Evolutionary conservation across 2,888 invertebrate species (phyloP).

Genomic region (Tanypteryx hageni): DNA sequence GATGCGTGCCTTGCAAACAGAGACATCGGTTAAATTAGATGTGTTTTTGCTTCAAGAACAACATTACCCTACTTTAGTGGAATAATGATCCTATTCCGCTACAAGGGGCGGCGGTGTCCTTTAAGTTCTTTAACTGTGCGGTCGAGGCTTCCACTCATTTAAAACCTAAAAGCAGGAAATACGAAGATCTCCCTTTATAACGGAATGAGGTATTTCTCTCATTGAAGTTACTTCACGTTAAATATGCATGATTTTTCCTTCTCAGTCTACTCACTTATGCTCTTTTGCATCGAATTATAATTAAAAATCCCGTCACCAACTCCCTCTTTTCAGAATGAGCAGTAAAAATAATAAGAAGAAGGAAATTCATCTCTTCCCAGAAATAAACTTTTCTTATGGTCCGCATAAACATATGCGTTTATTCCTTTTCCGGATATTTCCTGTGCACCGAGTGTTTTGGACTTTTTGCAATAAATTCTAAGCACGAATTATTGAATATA

Average conservation of each 20-base stretch:
- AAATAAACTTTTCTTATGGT: background rate
- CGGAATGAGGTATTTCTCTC: background rate
- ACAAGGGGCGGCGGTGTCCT: background rate
- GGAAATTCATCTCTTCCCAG: background rate
- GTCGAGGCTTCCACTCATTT: background rate
- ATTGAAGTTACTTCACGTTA: background rate
- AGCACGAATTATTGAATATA: too few species aligned
- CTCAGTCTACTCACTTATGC: background rate
- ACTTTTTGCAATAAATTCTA: too few species aligned
- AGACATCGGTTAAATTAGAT: background rate
- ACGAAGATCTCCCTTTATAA: background rate
- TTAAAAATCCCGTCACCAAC: background rate
- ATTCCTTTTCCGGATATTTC: too few species aligned
- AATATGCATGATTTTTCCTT: slow-evolving; percentile 7
- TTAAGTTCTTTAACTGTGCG: background rate
- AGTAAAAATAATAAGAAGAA: background rate
- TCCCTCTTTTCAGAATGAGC: background rate
- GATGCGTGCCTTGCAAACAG: background rate
- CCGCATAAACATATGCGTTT: background rate
- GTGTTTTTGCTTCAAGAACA: background rate
- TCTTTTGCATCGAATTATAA: background rate
- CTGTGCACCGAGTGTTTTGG: too few species aligned
- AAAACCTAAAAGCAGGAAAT: background rate
- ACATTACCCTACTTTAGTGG: slow-evolving; percentile 3
- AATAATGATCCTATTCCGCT: background rate